Conservation (phyloP, 2,888 invertebrate genomes). For the Eurytoma californica region DNA sequence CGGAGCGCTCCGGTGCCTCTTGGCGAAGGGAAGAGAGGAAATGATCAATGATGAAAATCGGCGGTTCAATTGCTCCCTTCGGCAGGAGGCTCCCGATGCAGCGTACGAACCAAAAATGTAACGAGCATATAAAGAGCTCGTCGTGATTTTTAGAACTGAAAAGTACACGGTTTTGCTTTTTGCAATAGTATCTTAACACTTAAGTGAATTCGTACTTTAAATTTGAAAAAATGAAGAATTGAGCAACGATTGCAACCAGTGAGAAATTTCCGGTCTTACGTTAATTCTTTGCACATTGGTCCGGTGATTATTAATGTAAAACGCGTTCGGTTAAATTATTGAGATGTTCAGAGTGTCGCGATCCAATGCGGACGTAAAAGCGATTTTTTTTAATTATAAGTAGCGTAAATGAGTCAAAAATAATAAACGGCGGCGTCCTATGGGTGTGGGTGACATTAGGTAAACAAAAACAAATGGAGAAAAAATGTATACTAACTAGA, state of each 20-base stretch:
- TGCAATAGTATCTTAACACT: slow-evolving; percentile 34
- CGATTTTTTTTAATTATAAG: slow-evolving; percentile 36
- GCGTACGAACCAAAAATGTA: background rate
- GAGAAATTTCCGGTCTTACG: slow-evolving; percentile 26
- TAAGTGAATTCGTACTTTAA: slow-evolving; percentile 17
- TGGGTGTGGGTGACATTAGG: slow-evolving; percentile 52
- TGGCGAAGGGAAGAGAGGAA: slow-evolving; percentile 28
- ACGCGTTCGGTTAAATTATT: slow-evolving; percentile 43
- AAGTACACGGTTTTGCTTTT: slow-evolving; percentile 44
- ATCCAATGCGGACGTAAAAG: slow-evolving; percentile 45
- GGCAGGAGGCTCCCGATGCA: slow-evolving; percentile 22
- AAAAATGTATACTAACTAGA: slow-evolving; percentile 58
- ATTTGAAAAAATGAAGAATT: slow-evolving; percentile 3
- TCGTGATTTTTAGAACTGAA: slow-evolving; percentile 30
- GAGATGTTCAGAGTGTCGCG: slow-evolving; percentile 43
- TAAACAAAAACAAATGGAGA: slow-evolving; percentile 48
- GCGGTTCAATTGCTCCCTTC: slow-evolving; percentile 21
- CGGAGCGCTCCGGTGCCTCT: slow-evolving; percentile 28
- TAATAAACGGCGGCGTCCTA: slow-evolving; percentile 61
- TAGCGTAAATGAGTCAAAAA: slow-evolving; percentile 49
- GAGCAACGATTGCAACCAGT: slow-evolving; percentile 32
- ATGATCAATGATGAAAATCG: slow-evolving; percentile 5
- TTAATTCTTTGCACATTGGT: slow-evolving; percentile 14
- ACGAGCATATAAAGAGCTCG: slow-evolving; percentile 1
- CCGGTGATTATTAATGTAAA: slow-evolving; percentile 19